These are phyloP conservation scores for Abrostola triplasia DNA, from an alignment of 2,888 invertebrate genomes.

Conservation along the genomic window DNA sequence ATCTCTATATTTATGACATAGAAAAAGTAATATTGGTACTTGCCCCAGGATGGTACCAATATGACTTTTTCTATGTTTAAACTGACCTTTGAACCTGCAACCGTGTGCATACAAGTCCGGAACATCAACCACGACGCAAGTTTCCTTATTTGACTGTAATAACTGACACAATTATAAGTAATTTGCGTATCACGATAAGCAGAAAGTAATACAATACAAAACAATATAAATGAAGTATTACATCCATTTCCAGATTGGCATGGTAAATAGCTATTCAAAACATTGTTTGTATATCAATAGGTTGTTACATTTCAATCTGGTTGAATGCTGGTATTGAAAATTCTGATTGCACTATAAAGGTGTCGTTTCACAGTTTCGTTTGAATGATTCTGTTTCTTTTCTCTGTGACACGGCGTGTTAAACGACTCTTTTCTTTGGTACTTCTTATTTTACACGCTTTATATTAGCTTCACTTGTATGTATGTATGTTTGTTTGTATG, in stretches of 20 bases:
- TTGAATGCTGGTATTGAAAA: conserved; percentile 26
- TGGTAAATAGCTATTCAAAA: conserved; percentile 33
- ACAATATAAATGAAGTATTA: conserved; percentile 22
- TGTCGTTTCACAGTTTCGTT: not conserved
- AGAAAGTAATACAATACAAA: conserved; percentile 16
- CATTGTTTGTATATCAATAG: conserved; percentile 43
- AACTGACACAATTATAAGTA: conserved; percentile 30
- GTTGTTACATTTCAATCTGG: conserved; percentile 34
- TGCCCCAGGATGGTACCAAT: no score
- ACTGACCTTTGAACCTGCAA: no score
- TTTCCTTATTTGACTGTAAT: conserved; percentile 7
- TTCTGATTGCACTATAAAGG: conserved; percentile 30
- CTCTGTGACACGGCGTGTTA: conserved; percentile 2
- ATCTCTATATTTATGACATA: no score
- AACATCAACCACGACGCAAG: no score
- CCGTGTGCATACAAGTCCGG: no score
- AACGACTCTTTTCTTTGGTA: no score
- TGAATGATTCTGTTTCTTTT: no score
- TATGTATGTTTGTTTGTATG: no score
- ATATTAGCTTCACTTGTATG: no score
- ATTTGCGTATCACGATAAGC: conserved; percentile 41
- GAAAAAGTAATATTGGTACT: no score
- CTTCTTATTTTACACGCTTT: no score
- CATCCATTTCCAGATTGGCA: conserved; percentile 33
- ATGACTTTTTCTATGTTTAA: no score